Evolutionary conservation across 2,797 vertebrate genomes (phyloP), one percentile per base, ranked within the genome.

Genomic region (Siniperca scherzeri): DNA sequence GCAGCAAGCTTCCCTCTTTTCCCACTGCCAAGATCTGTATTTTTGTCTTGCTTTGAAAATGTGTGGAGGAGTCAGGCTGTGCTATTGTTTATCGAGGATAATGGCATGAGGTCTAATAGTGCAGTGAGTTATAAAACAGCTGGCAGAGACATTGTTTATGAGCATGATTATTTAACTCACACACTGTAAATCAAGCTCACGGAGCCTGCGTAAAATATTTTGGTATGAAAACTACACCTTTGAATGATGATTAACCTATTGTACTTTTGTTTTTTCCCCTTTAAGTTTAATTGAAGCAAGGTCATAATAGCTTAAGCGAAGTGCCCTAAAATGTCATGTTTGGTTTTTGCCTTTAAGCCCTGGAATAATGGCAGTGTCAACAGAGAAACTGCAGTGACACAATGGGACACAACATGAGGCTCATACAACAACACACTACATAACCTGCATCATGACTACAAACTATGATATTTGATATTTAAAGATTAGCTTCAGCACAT

Each of bases 61-160:
- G 60, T 77, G 72, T 30, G 65, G 74, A 87, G 85, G 72, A 92
- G 81, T 88, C 81, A 2, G 59, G 71, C 79, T n/a, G 17, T 67
- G 74, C 84, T 61, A 85, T 89, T 94, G 89, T 91, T 88, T 85
- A 80, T 90, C 74, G 62, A 52, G 33, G 59, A 87, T 84, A 88
- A 91, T 76, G 55, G 66, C 66, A 46, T 7, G 48, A 67, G 71
- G 71, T 74, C 75, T 70, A 79, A 77, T 74, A 42, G 62, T 83
- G 74, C 68, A 30, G 17, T 0, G 60, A 78, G 65, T 78, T 78
- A 50, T 71, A 88, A 80, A 87, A 70, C 74, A 84, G 66, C 83
- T 80, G 78, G 50, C 74, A 40, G 69, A 75, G 52, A 74, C 66
- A 25, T 78, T 84, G 78, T 83, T 88, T 75, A 52, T 30, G 52